Evolutionary conservation across 2,113 vertebrate genomes (phyloP).

Genomic region (Pao palembangensis): DNA sequence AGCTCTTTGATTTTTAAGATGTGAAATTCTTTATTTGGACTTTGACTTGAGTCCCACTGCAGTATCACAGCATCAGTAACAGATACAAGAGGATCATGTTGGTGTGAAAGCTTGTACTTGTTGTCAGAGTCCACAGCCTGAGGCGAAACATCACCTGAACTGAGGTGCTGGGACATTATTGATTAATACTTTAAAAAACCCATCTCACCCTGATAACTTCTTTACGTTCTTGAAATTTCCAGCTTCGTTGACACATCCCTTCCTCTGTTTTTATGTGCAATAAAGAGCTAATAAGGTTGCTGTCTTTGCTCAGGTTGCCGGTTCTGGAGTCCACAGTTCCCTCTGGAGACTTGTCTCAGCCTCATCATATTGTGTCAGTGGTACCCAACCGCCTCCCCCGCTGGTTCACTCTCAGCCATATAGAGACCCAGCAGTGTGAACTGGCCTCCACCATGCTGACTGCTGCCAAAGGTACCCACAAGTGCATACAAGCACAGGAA

Average conservation of each 20-base stretch:
- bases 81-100: background rate
- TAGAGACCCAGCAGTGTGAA: constrained; percentile 67
- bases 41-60: background rate
- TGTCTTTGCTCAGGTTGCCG: constrained; percentile 43
- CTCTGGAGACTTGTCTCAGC: constrained; percentile 54
- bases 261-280: background rate
- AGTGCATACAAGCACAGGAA: too few species aligned
- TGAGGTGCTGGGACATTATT: constrained; percentile 24
- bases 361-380: constrained; percentile 60
- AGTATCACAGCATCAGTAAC: constrained; percentile 4
- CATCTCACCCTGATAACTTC: constrained; percentile 12
- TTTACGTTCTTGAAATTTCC: constrained; percentile 8
- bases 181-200: constrained; percentile 14
- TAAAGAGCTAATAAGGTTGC: constrained; percentile 8
- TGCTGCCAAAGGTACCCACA: constrained; percentile 59
- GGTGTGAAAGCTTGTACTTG: background rate
- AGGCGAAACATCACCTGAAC: constrained; percentile 31
- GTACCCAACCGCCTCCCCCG: constrained; percentile 61
- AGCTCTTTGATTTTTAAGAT: constrained; percentile 18
- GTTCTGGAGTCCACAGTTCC: constrained; percentile 57
- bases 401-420: constrained; percentile 68
- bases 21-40: background rate
- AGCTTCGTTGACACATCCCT: background rate
- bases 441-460: constrained; percentile 67
- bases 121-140: background rate